phyloP scores from a whole-genome alignment of 2,888 invertebrate genomes.

The Caenorhabditis drosophilae region DNA sequence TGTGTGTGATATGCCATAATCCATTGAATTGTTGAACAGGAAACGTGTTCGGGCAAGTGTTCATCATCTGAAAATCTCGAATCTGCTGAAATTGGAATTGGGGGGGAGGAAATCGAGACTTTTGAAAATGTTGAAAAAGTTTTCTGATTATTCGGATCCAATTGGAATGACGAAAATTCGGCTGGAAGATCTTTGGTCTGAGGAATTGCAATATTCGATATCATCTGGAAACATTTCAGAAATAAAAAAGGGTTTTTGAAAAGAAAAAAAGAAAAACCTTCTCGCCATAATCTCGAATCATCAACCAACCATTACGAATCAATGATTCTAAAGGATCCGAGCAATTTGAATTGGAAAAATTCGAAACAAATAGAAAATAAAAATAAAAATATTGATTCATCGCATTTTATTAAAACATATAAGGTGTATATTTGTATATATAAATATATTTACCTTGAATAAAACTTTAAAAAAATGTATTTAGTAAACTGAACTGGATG shows the following conservation, averaged over 20 bases:
- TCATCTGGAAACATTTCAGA: conserved; percentile 4
- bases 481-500: too few species aligned
- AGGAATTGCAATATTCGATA: conserved; percentile 36
- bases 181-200: conserved; percentile 23
- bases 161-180: conserved; percentile 9
- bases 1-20: conserved; percentile 24
- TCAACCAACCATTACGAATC: conserved; percentile 33
- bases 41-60: conserved; percentile 17
- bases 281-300: conserved; percentile 35
- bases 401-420: conserved; percentile 8
- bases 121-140: conserved; percentile 18
- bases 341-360: neutral
- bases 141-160: conserved; percentile 19
- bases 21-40: conserved; percentile 21
- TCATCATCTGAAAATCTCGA: conserved; percentile 27
- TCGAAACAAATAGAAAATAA: conserved; percentile 4
- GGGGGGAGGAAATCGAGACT: too few species aligned
- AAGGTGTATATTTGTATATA: too few species aligned
- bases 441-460: too few species aligned
- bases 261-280: conserved; percentile 2
- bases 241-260: neutral
- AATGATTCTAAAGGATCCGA: conserved; percentile 28
- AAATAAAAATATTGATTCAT: conserved; percentile 8
- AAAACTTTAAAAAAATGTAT: too few species aligned
- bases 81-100: conserved; percentile 16